Conservation (phyloP, 2,113 vertebrate species). For the Grammatotria lemairii region DNA sequence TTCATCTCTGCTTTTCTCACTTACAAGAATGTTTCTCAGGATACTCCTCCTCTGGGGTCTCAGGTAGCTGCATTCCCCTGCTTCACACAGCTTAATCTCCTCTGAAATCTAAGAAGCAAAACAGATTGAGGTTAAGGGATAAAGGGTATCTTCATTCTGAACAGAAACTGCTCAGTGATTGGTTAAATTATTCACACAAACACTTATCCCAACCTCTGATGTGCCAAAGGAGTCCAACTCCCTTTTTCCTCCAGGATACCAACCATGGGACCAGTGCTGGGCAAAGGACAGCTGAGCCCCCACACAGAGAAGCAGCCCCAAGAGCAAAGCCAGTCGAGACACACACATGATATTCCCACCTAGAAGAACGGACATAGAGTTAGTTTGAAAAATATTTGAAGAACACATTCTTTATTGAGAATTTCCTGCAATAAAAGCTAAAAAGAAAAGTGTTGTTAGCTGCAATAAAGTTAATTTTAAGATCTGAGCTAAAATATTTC, state of each 20-base stretch:
- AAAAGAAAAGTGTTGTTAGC: neutral
- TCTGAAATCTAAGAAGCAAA: slow-evolving; percentile 59
- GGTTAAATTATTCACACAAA: neutral
- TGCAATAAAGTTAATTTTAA: neutral
- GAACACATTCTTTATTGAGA: neutral
- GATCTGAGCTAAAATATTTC: neutral
- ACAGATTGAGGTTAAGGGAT: neutral
- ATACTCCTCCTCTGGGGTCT: slow-evolving; percentile 67
- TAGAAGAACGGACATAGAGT: neutral
- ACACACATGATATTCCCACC: slow-evolving; percentile 53
- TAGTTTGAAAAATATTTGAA: neutral
- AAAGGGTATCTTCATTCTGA: neutral
- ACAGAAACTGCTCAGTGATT: neutral
- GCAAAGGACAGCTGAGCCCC: slow-evolving; percentile 54
- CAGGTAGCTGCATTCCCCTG: slow-evolving; percentile 71
- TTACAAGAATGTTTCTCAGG: slow-evolving; percentile 73
- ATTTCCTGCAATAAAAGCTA: neutral
- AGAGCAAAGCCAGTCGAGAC: slow-evolving; percentile 67
- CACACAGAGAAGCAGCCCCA: slow-evolving; percentile 70
- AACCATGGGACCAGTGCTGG: slow-evolving; percentile 89
- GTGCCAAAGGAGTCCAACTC: slow-evolving; percentile 61
- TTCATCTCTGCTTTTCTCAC: neutral
- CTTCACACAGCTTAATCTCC: slow-evolving; percentile 73
- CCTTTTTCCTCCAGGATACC: slow-evolving; percentile 83
- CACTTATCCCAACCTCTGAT: slow-evolving; percentile 63